These are phyloP conservation scores for Euschistus heros DNA, from an alignment of 1,140 invertebrate genomes.

Conservation along the genomic window DNA sequence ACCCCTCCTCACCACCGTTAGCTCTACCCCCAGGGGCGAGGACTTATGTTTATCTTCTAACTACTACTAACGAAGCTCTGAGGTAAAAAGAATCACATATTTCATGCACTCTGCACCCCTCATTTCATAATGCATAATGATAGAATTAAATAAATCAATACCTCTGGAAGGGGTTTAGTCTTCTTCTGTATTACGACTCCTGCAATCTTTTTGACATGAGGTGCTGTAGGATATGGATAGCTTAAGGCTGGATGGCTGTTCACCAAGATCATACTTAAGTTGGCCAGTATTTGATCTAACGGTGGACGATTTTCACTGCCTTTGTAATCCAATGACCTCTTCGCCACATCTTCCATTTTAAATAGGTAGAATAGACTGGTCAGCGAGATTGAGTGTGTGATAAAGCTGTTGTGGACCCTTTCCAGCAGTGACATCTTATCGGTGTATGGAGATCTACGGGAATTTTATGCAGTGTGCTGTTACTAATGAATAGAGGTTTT, in stretches of 20 bases:
- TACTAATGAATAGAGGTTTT: not conserved
- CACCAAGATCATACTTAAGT: conserved; percentile 26
- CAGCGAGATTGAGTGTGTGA: not conserved
- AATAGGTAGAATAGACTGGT: not conserved
- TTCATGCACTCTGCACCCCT: too few species aligned
- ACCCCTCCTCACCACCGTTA: too few species aligned
- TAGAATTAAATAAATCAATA: conserved; percentile 18
- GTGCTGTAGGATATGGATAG: conserved; percentile 30
- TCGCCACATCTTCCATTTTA: not conserved
- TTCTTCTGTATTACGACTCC: conserved; percentile 32
- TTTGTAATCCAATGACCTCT: conserved; percentile 27
- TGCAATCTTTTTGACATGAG: conserved; percentile 33
- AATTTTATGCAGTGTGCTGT: too few species aligned
- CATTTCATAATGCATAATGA: too few species aligned
- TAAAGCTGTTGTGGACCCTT: not conserved
- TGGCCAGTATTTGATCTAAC: conserved; percentile 26
- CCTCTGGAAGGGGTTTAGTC: conserved; percentile 31
- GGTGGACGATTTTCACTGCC: conserved; percentile 25
- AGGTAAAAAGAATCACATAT: too few species aligned
- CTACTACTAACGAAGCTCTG: too few species aligned
- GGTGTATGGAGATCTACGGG: not conserved
- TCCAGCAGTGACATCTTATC: conserved; percentile 5
- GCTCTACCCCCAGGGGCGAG: too few species aligned
- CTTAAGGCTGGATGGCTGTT: conserved; percentile 34
- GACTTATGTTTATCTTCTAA: too few species aligned